phyloP scores from a whole-genome alignment of 1,140 invertebrate genomes.

The Ips typographus region DNA sequence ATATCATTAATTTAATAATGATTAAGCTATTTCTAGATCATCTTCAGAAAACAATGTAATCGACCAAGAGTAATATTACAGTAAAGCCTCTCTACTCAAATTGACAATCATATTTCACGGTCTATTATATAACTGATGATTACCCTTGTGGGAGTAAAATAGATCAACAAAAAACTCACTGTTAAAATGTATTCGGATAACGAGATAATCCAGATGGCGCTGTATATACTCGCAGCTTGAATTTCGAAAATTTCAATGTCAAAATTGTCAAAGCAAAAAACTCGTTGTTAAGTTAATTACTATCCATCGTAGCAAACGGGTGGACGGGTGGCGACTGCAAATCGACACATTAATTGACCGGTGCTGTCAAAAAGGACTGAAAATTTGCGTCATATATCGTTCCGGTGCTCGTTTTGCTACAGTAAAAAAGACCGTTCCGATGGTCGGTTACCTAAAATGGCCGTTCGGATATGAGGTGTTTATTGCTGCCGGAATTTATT shows the following conservation, averaged over 20 bases:
- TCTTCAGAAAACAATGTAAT: too few species aligned
- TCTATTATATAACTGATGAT: too few species aligned
- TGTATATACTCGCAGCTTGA: background rate
- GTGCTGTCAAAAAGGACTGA: constrained; percentile 18
- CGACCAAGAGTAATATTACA: too few species aligned
- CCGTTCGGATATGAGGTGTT: constrained; percentile 15
- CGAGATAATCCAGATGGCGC: background rate
- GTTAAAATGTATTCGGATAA: too few species aligned
- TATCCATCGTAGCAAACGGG: constrained; percentile 3
- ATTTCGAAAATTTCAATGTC: constrained; percentile 27
- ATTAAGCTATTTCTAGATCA: too few species aligned
- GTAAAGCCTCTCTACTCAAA: too few species aligned
- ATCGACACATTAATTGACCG: constrained; percentile 21
- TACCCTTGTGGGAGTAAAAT: too few species aligned
- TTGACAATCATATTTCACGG: too few species aligned
- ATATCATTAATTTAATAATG: too few species aligned
- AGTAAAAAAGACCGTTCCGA: constrained; percentile 5
- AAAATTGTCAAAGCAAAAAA: constrained; percentile 18
- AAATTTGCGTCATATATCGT: constrained; percentile 21
- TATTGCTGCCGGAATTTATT: constrained; percentile 17
- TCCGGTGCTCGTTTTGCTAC: constrained; percentile 7
- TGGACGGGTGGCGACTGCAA: constrained; percentile 25
- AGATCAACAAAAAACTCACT: too few species aligned
- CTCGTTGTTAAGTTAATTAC: constrained; percentile 28
- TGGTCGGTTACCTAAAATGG: constrained; percentile 17